phyloP scores from a whole-genome alignment of 2,113 vertebrate genomes.

The Eira barbara region DNA sequence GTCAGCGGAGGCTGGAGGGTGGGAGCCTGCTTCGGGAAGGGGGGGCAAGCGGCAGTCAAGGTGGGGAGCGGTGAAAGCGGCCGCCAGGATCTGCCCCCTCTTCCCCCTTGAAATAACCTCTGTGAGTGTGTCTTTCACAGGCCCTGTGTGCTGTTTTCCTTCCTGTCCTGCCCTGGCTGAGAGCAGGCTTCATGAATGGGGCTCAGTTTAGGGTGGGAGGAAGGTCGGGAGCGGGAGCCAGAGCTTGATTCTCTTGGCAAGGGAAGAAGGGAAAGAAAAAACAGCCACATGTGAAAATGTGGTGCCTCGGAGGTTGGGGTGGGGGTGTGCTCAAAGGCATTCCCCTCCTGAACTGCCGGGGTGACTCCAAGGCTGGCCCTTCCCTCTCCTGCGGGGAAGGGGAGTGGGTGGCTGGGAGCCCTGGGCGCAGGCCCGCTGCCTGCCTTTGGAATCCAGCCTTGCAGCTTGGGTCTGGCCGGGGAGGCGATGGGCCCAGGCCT shows the following conservation, averaged over 20 bases:
- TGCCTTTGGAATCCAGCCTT: constrained; percentile 59
- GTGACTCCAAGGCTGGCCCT: constrained; percentile 88
- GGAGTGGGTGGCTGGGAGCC: constrained; percentile 17
- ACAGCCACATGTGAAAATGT: constrained; percentile 79
- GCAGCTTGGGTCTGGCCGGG: not conserved
- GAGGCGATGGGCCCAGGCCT: not conserved
- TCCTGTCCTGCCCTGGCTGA: constrained; percentile 84
- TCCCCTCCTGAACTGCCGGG: constrained; percentile 83
- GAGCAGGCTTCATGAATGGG: constrained; percentile 86
- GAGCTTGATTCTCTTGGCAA: constrained; percentile 84
- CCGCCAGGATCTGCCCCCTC: not conserved
- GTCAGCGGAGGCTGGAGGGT: not conserved
- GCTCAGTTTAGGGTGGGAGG: constrained; percentile 86
- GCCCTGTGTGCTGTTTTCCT: constrained; percentile 76
- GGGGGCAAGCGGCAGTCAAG: not conserved
- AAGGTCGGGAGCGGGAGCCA: constrained; percentile 79
- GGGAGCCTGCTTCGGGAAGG: not conserved
- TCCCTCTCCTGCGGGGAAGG: constrained; percentile 81
- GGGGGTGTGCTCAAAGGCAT: constrained; percentile 86
- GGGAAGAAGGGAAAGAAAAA: constrained; percentile 81
- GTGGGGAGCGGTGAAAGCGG: not conserved
- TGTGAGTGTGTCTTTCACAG: constrained; percentile 67
- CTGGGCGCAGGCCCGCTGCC: constrained; percentile 31
- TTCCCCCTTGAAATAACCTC: constrained; percentile 50
- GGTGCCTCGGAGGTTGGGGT: constrained; percentile 76